Base-by-base conservation (phyloP, 2,797 vertebrate species). In the Lutjanus argentimaculatus region DNA sequence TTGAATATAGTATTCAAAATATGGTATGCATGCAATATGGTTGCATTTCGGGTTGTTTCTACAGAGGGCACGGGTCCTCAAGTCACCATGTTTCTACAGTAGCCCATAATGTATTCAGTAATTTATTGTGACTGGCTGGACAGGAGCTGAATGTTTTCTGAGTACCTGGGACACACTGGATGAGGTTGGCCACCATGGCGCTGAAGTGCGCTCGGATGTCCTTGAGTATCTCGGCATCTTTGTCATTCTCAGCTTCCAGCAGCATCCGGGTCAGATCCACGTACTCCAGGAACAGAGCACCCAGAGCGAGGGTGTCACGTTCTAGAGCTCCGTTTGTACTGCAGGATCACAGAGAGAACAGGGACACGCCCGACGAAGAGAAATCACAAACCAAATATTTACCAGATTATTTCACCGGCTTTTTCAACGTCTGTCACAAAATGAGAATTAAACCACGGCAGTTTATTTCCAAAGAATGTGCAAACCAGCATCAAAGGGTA, bases 181-280 rank as follows among this genome's bases (percentile, higher is more conserved):
- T 98, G 93, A 99, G 95, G 93, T 99, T 99, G 90, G 98, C 97
- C 85, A 99, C 98, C 98, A 99, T 99, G 81, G 97, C 98, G 67
- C 98, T 99, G 92, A 99, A 99, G 94, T 99, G 98, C 72, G 98
- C 97, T 91, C 98, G 96, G 81, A 99, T 98, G 89, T 99, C 98
- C 89, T 99, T 99, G 48, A 99, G 97, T 90, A 99, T 98, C 90
- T 99, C 98, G 0, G 98, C 96, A 83, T 99, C 98, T 92, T 99
- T 99, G 88, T 99, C 98, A 72, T 98, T 99, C 95, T 99, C 98
- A 30, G 97, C 98, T 88, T 99, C 98, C 77, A 99, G 93, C 53
- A 98, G 97, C 97, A 99, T 98, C 45, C 98, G 96, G 21, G 98
- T 99, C 75, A 99, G 92, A 91, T 99, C 98, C 84, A 99, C 97